Conservation (phyloP, 2,888 invertebrate species). For the Altica lythri region DNA sequence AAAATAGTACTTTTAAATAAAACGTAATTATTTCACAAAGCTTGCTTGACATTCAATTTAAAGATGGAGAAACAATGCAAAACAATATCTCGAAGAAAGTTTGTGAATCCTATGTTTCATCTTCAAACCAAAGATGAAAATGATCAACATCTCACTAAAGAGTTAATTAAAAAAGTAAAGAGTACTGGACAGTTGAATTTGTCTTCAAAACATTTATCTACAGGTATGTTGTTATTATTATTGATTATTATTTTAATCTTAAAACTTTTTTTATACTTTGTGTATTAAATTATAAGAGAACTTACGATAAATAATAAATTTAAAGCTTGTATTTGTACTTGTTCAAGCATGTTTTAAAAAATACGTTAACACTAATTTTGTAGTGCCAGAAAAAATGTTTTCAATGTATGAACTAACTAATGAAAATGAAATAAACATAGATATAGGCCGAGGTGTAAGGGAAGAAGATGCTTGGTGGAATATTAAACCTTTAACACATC, state of each 20-base stretch:
- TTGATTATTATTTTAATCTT: background rate
- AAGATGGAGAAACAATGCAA: conserved; percentile 37
- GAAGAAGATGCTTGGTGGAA: conserved; percentile 79
- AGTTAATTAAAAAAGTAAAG: conserved; percentile 77
- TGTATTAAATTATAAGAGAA: too few species aligned
- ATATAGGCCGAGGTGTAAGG: conserved; percentile 61
- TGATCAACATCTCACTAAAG: conserved; percentile 69
- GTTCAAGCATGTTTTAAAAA: too few species aligned
- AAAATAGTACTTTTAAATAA: too few species aligned
- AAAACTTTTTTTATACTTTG: background rate
- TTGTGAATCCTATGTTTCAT: conserved; percentile 68
- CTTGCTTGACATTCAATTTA: background rate
- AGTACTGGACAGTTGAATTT: conserved; percentile 81
- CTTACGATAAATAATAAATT: too few species aligned
- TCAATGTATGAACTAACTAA: conserved; percentile 71
- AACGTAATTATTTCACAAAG: conserved; percentile 1
- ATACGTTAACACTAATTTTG: conserved; percentile 22
- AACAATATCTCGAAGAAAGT: conserved; percentile 53
- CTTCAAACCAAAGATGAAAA: conserved; percentile 74
- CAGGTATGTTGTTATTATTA: conserved; percentile 60
- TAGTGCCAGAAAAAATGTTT: conserved; percentile 77
- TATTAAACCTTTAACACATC: conserved; percentile 73
- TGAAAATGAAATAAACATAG: conserved; percentile 64
- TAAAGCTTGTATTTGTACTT: too few species aligned
- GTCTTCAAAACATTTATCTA: conserved; percentile 72